Conservation (phyloP, 2,113 vertebrate genomes). For the Ascaphus truei region DNA sequence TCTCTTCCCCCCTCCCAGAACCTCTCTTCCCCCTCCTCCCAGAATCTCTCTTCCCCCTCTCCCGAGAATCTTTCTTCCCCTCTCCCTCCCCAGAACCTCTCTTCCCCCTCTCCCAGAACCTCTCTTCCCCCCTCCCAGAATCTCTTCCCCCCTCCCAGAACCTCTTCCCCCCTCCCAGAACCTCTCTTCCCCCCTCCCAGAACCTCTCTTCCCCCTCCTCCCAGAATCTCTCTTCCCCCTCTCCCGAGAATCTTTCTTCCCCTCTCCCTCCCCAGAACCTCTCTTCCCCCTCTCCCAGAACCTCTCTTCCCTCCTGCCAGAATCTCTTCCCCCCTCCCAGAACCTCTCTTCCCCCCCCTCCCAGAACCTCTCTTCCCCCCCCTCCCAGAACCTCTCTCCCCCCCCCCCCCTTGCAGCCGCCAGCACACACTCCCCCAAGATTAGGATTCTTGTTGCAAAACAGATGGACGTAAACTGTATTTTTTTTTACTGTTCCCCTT, state of each 20-base stretch:
- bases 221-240: too few relatives aligned
- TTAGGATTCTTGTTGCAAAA: constrained; percentile 62
- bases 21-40: not conserved
- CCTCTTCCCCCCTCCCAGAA: not conserved
- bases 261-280: too few relatives aligned
- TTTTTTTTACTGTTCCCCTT: constrained; percentile 51
- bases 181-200: not conserved
- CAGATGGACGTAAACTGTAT: constrained; percentile 55
- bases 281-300: not conserved
- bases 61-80: too few relatives aligned
- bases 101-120: not conserved
- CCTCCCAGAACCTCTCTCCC: not conserved
- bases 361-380: not conserved
- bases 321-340: not conserved
- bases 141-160: too few relatives aligned
- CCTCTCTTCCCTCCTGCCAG: not conserved
- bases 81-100: too few relatives aligned
- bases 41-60: too few relatives aligned
- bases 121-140: not conserved
- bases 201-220: too few relatives aligned
- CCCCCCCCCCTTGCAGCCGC: not conserved
- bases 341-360: too few relatives aligned
- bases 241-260: too few relatives aligned
- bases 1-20: not conserved
- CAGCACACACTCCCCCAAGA: constrained; percentile 43